Evolutionary conservation across 2,113 vertebrate species (phyloP).

Genomic region (Poicephalus meyeri): DNA sequence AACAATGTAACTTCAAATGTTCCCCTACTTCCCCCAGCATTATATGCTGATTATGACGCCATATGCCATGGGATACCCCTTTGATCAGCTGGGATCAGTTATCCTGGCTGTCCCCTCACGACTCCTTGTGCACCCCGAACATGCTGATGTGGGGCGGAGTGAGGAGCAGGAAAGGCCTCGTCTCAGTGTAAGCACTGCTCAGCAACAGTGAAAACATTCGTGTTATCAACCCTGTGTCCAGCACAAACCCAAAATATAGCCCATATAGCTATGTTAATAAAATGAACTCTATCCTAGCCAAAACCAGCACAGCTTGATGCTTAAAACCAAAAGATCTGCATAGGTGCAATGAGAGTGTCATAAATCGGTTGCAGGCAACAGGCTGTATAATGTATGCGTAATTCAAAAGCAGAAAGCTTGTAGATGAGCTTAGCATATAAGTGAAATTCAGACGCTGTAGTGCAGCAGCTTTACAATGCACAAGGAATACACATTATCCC

Average conservation of each 20-base stretch:
- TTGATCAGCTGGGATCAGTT: background rate
- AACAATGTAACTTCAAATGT: background rate
- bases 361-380: conserved; percentile 64
- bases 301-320: background rate
- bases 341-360: conserved; percentile 54
- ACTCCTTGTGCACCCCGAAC: background rate
- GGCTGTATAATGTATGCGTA: conserved; percentile 56
- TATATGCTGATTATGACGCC: background rate
- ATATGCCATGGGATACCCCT: background rate
- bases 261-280: background rate
- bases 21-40: background rate
- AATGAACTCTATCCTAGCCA: background rate
- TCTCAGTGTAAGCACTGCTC: background rate
- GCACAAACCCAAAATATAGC: background rate
- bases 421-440: background rate
- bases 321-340: conserved; percentile 60
- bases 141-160: background rate
- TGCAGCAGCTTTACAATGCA: conserved; percentile 13
- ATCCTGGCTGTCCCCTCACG: background rate
- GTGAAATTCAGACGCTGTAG: conserved; percentile 25
- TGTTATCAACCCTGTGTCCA: background rate
- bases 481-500: background rate
- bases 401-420: conserved; percentile 45
- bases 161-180: background rate
- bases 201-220: background rate